phyloP scores from a whole-genome alignment of 2,113 vertebrate genomes.

The Irena cyanogastra region DNA sequence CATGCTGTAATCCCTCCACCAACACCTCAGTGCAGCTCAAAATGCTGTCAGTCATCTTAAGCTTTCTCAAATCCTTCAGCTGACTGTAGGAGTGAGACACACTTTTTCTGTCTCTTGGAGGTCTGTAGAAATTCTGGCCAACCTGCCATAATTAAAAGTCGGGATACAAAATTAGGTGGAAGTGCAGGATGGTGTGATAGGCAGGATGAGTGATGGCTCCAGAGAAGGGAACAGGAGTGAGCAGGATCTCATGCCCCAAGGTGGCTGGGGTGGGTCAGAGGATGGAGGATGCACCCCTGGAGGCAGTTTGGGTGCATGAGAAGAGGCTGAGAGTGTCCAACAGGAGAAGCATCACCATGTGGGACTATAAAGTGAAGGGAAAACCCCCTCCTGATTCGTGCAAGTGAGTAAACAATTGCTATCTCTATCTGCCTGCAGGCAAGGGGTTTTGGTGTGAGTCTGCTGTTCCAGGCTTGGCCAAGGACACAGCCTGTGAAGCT shows the following conservation, averaged over 20 bases:
- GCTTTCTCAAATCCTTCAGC: not conserved
- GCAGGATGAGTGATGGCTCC: not conserved
- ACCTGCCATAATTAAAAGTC: not conserved
- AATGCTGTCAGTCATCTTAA: not conserved
- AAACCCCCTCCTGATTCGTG: not conserved
- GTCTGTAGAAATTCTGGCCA: not conserved
- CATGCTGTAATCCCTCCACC: not conserved
- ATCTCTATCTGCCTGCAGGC: not conserved
- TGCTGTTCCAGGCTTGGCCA: not conserved
- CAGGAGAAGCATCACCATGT: not conserved
- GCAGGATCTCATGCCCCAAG: not conserved
- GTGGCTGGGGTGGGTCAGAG: not conserved
- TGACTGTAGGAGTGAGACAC: not conserved
- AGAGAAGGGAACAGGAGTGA: not conserved
- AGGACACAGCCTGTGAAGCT: not conserved
- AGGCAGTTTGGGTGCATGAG: not conserved
- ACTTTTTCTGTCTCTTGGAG: not conserved
- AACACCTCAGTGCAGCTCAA: not conserved
- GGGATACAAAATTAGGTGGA: not conserved
- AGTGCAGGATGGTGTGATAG: fast-evolving
- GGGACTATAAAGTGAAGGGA: not conserved
- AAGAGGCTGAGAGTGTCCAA: not conserved
- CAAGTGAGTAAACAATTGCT: not conserved
- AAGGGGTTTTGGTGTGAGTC: not conserved
- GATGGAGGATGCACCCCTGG: not conserved